Evolutionary conservation across 2,113 vertebrate genomes (phyloP), one percentile per base, ranked within the genome.

Genomic region (Ictidomys tridecemlineatus): DNA sequence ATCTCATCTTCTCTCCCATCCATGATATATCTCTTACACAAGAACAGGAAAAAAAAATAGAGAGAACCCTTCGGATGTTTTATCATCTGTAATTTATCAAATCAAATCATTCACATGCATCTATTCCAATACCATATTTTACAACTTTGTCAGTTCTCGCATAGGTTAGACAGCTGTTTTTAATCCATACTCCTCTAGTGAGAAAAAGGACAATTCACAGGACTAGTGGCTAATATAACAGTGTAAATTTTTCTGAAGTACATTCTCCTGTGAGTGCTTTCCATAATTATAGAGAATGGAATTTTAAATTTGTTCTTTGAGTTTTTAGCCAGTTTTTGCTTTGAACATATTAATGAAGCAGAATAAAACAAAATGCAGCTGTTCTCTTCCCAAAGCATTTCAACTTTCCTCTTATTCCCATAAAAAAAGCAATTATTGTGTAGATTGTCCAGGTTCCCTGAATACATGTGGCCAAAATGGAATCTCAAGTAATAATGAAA

Each of bases 291-390:
- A 79, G 63, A 91, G 61, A 89, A 53, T 13, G n/a, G 61, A 80
- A 92, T 92, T 78, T 96, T 85, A 78, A 85, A 67, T 90, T 30
- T 61, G 1, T 85, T 88, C 42, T 89, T 61, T 3, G 13, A 88
- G 30, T 51, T 95, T 85, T 77, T 61, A 92, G 53, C 88, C 79
- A 95, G 11, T 37, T 94, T 96, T 95, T 95, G 4, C 63, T 96
- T 53, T 85, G 37, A 85, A 70, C 65, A n/a, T 91, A 91, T 88
- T 95, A 97, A 91, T 79, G 58, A 95, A 96, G 85, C 78, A 88
- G 65, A 90, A 69, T 61, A 77, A 94, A 97, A 77, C 37, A 96
- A 89, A 76, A 30, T 48, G 42, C 72, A 94, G 69, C 63, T 53
- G 12, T 96, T 97, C 72, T 45, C 2, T 56, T 91, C 93, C 95